Percentiles rank a stretch among this genome's conserved stretches.
These are phyloP conservation scores for Athalia rosae DNA, from an alignment of 2,888 invertebrate species.

Conservation along the genomic window DNA sequence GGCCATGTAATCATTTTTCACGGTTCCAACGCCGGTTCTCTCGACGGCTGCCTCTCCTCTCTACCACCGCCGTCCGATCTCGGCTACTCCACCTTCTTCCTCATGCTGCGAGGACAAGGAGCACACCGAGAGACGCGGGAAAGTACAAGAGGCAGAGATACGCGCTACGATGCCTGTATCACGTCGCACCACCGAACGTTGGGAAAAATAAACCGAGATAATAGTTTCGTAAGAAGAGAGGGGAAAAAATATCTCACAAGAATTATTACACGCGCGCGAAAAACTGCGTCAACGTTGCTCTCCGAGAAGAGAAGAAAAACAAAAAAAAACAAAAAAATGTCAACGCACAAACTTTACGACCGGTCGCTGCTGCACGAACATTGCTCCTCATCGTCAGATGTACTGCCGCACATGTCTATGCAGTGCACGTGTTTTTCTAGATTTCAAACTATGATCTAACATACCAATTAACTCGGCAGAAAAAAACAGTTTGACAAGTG, in stretches of 20 bases:
- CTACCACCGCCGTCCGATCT: constrained; percentile 32
- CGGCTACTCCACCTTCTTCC: constrained; percentile 17
- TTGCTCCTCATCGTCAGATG: no score
- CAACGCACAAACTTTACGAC: background rate
- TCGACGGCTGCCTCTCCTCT: constrained; percentile 4
- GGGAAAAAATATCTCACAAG: background rate
- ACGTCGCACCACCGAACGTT: background rate
- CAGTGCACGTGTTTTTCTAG: background rate
- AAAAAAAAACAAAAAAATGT: no score
- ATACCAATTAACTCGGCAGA: constrained; percentile 3
- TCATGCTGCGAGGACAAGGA: background rate
- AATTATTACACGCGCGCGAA: constrained; percentile 14
- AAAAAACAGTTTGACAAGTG: background rate
- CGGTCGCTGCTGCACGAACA: no score
- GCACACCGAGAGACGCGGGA: constrained; percentile 5
- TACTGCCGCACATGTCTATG: background rate
- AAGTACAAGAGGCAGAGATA: background rate
- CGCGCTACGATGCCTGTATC: background rate
- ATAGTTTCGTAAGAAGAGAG: background rate
- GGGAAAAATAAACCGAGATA: no score
- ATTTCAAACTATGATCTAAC: background rate
- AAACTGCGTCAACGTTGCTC: constrained; percentile 8
- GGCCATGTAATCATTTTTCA: constrained; percentile 49
- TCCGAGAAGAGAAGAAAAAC: no score
- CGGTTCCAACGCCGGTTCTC: constrained; percentile 37